Base-by-base conservation (phyloP, 2,797 vertebrate species). In the Notamacropus eugenii region DNA sequence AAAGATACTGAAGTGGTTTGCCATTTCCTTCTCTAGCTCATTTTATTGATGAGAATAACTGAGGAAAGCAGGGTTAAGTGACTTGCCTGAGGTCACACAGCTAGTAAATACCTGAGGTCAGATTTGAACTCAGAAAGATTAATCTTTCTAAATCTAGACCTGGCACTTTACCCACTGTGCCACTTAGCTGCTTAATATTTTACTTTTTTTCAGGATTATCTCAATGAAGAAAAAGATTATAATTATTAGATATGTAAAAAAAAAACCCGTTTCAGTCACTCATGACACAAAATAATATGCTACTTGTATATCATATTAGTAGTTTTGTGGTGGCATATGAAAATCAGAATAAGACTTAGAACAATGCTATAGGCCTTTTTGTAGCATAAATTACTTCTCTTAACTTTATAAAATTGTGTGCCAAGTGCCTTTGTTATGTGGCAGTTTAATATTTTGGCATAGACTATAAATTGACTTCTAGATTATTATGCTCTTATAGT, bases 401-500 rank as follows among this genome's bases (percentile, higher is more conserved):
- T 97, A 97, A 96, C 91, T 92, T 97, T 54, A 95, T 95, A 98
- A 97, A 96, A 95, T 97, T 93, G 40, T 97, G 91, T 95, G 96
- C 96, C 12, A 0, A 95, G 96, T 96, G 90, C 94, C 92, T 98
- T 97, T 98, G 93, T 97, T 96, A 92, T 96, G 97, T 95, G 91
- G 29, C 92, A 96, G 92, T 92, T 98, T 98, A 98, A 97, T 98
- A 97, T 97, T 96, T 98, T 98, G 97, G 96, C 93, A 97, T 98
- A 93, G 97, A 94, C 94, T 98, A 94, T 97, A 97, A 95, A 95
- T 96, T 97, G 96, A 98, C 95, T 98, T 97, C 96, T 95, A 97
- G 95, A 98, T 96, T 97, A 98, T 96, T 97, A 96, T 98, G 97
- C 97, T 97, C 97, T 97, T 98, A 97, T 97, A 98, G 97, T 97